These are phyloP conservation scores for Polyommatus iphigenia DNA, from an alignment of 2,888 invertebrate species.

Conservation along the genomic window DNA sequence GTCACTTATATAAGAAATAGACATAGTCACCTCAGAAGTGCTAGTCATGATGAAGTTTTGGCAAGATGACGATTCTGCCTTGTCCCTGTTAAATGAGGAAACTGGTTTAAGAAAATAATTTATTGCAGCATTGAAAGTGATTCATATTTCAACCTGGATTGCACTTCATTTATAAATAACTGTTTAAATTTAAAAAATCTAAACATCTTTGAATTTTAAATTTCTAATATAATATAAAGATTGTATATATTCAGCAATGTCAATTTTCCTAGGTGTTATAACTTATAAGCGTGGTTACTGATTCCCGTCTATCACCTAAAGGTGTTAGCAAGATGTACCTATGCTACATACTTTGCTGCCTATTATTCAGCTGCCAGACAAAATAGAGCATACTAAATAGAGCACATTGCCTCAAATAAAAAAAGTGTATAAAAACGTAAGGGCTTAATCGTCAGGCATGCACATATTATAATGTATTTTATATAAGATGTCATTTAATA, in stretches of 20 bases:
- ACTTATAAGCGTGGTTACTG: no score
- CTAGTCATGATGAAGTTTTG: conserved; percentile 21
- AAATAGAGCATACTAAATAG: no score
- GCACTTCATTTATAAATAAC: neutral
- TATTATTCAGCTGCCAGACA: no score
- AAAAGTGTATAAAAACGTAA: no score
- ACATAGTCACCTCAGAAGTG: neutral
- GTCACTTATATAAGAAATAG: neutral
- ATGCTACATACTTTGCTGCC: no score
- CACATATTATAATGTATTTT: no score
- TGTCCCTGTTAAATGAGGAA: conserved; percentile 22
- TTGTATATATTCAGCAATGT: neutral
- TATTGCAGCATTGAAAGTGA: conserved; percentile 18
- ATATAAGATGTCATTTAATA: no score
- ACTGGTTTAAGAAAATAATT: conserved; percentile 5
- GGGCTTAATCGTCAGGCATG: no score
- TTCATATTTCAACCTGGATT: conserved; percentile 9
- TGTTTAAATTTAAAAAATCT: neutral
- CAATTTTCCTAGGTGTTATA: no score
- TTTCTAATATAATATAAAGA: neutral
- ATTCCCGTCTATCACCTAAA: no score
- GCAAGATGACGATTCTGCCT: conserved; percentile 13
- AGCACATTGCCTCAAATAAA: no score
- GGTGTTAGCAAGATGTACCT: no score
- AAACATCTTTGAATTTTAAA: neutral